Conservation (phyloP, 2,888 invertebrate species). For the Acronicta aceris region DNA sequence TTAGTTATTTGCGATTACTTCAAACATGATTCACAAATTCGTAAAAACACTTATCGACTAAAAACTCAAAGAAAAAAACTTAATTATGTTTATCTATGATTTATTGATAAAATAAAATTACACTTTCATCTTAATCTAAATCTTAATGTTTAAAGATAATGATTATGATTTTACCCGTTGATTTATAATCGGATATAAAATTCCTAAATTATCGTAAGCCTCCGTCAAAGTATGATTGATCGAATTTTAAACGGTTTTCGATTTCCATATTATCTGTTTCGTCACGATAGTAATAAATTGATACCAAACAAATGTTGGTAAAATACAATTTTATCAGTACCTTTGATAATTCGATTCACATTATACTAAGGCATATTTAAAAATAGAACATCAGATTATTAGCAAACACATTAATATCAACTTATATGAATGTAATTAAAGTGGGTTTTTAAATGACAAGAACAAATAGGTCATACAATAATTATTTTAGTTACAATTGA, state of each 20-base stretch:
- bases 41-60: constrained; percentile 10
- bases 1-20: too few relatives aligned
- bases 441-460: too few relatives aligned
- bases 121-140: constrained; percentile 35
- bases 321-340: too few relatives aligned
- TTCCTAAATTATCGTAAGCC: constrained; percentile 33
- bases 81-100: constrained; percentile 23
- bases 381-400: too few relatives aligned
- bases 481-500: too few relatives aligned
- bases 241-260: constrained; percentile 71
- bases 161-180: constrained; percentile 24
- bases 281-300: constrained; percentile 12
- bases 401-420: too few relatives aligned
- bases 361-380: too few relatives aligned
- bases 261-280: constrained; percentile 43
- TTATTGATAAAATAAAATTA: constrained; percentile 42
- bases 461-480: too few relatives aligned
- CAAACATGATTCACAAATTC: background rate
- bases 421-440: too few relatives aligned
- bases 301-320: too few relatives aligned
- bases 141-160: constrained; percentile 13
- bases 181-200: constrained; percentile 14
- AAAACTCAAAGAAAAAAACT: constrained; percentile 21
- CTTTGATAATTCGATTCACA: too few relatives aligned
- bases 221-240: constrained; percentile 68